Conservation (phyloP, 2,888 invertebrate species). For the Pristionchus exspectatus region DNA sequence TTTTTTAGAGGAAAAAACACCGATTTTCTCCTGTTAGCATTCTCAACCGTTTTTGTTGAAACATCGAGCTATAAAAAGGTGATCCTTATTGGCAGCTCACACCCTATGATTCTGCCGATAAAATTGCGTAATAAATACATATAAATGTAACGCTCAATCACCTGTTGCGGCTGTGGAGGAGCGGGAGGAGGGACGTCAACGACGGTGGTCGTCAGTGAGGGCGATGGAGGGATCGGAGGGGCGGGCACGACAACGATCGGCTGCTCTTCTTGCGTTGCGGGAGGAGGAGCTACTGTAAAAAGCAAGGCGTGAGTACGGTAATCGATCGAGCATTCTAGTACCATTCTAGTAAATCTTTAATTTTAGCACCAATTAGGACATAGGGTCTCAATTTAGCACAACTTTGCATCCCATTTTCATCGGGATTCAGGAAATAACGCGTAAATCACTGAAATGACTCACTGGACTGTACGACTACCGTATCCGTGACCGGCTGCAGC, state of each 20-base stretch:
- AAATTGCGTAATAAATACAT: too few relatives aligned
- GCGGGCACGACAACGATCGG: neutral
- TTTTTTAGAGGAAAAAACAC: too few relatives aligned
- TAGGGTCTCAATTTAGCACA: too few relatives aligned
- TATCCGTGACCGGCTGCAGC: neutral
- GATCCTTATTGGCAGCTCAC: too few relatives aligned
- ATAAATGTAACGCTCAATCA: neutral
- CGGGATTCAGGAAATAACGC: neutral
- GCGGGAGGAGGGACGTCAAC: neutral
- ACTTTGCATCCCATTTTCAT: neutral
- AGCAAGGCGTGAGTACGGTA: neutral
- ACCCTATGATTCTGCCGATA: too few relatives aligned
- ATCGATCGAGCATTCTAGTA: neutral
- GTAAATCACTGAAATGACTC: neutral
- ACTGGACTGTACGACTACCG: conserved; percentile 42
- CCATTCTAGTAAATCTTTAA: too few relatives aligned
- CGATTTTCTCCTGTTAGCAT: too few relatives aligned
- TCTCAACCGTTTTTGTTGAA: too few relatives aligned
- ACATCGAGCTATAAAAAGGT: too few relatives aligned
- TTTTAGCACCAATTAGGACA: too few relatives aligned
- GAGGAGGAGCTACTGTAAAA: neutral
- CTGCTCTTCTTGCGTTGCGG: neutral
- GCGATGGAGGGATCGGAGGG: neutral
- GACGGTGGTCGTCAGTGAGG: neutral
- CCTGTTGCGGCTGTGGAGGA: neutral